These are phyloP conservation scores for Phyllotreta cruciferae DNA, from an alignment of 2,888 invertebrate genomes.

Conservation along the genomic window DNA sequence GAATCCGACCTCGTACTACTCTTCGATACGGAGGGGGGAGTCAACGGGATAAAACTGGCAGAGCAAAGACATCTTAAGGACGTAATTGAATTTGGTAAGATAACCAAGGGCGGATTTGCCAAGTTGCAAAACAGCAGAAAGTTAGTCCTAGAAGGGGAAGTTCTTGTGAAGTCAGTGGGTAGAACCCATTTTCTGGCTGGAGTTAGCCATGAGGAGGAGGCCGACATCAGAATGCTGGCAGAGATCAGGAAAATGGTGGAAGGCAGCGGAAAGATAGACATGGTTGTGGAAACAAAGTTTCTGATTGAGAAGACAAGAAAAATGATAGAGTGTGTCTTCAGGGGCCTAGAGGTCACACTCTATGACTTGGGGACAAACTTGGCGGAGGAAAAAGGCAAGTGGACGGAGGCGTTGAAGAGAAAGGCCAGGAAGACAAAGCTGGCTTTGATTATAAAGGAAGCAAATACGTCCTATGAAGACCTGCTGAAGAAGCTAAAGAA, in stretches of 20 bases:
- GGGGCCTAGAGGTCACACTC: not conserved
- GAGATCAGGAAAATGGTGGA: not conserved
- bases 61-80: not conserved
- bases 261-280: not conserved
- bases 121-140: not conserved
- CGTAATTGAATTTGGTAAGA: not conserved
- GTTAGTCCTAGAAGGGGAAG: not conserved
- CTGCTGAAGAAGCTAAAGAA: not conserved
- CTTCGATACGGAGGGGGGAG: constrained; percentile 1
- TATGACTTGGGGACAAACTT: constrained; percentile 4
- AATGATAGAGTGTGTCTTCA: not conserved
- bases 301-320: not conserved
- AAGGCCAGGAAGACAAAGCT: not conserved
- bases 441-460: not conserved
- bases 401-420: not conserved
- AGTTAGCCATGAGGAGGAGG: not conserved
- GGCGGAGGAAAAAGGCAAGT: not conserved
- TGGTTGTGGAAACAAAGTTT: not conserved
- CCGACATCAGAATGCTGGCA: not conserved
- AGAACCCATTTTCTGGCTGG: not conserved
- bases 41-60: not conserved
- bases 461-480: not conserved
- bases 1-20: not conserved
- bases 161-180: not conserved
- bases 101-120: not conserved